Evolutionary conservation across 2,797 vertebrate genomes (phyloP).

Genomic region (Mormyrops boulengeri): DNA sequence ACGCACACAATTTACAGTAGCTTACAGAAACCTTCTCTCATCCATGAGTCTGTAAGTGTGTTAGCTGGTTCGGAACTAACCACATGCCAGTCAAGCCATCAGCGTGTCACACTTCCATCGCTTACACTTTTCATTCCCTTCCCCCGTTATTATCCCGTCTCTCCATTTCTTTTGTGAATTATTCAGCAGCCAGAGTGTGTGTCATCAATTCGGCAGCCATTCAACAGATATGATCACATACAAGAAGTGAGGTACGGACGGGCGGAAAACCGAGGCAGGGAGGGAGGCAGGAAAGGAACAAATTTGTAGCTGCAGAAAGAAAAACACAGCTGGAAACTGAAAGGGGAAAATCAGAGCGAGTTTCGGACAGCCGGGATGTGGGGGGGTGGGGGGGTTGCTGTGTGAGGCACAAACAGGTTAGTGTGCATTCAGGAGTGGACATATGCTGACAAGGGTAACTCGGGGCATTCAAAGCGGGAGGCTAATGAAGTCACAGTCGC

Average conservation of each 20-base stretch:
- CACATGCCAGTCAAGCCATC: background rate
- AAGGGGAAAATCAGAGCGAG: background rate
- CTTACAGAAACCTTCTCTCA: background rate
- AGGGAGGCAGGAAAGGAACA: constrained; percentile 24
- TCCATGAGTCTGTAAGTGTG: background rate
- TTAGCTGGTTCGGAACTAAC: background rate
- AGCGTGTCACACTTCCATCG: background rate
- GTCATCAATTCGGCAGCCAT: constrained; percentile 68
- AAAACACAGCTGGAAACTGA: constrained; percentile 29
- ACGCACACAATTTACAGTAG: background rate
- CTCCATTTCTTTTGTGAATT: constrained; percentile 54
- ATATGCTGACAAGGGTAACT: constrained; percentile 40
- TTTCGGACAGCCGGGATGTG: background rate
- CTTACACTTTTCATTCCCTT: background rate
- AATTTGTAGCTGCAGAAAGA: constrained; percentile 42
- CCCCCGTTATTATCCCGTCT: constrained; percentile 14
- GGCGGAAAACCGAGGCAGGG: background rate
- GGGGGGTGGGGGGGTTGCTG: background rate
- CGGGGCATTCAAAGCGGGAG: background rate
- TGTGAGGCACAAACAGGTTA: constrained; percentile 44
- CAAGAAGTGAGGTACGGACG: background rate
- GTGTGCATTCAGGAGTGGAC: constrained; percentile 45
- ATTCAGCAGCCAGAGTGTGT: constrained; percentile 66
- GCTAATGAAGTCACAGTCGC: constrained; percentile 39
- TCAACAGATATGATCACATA: constrained; percentile 59